Percentiles rank a stretch among this genome's conserved stretches.
phyloP scores from a whole-genome alignment of 2,797 vertebrate species.

The Pipistrellus pygmaeus region DNA sequence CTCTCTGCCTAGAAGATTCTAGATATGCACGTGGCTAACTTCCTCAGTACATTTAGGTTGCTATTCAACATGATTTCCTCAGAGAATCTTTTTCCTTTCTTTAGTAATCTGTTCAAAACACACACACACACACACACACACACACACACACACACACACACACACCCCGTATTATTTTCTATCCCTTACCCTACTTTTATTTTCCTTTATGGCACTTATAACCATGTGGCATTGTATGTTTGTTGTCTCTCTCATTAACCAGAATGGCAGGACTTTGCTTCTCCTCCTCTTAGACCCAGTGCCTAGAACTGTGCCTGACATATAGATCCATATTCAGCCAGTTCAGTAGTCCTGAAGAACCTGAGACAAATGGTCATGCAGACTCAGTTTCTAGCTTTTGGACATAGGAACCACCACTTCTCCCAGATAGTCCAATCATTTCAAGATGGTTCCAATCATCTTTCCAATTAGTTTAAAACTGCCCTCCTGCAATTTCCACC shows the following conservation, averaged over 20 bases:
- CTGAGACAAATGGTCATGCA: neutral
- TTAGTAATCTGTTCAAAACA: neutral
- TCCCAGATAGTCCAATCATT: neutral
- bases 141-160: neutral
- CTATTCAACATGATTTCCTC: neutral
- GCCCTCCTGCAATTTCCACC: neutral
- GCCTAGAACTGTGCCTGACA: neutral
- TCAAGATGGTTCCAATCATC: neutral
- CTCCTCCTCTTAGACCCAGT: neutral
- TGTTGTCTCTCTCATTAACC: neutral
- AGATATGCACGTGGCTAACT: neutral
- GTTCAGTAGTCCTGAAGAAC: neutral
- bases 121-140: neutral
- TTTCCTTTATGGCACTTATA: neutral
- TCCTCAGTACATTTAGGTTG: neutral
- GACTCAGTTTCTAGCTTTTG: neutral
- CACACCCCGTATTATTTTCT: neutral
- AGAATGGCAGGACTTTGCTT: neutral
- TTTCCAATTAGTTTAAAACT: neutral
- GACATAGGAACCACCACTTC: neutral
- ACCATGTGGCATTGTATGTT: neutral
- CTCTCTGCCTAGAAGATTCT: constrained; percentile 48
- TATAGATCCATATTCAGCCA: neutral
- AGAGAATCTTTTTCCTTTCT: neutral
- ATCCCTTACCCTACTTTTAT: neutral